A percentile compares a stretch with the other conserved stretches of the same genome.
These are phyloP conservation scores for Lutjanus argentimaculatus DNA, from an alignment of 2,797 vertebrate genomes.

Conservation along the genomic window DNA sequence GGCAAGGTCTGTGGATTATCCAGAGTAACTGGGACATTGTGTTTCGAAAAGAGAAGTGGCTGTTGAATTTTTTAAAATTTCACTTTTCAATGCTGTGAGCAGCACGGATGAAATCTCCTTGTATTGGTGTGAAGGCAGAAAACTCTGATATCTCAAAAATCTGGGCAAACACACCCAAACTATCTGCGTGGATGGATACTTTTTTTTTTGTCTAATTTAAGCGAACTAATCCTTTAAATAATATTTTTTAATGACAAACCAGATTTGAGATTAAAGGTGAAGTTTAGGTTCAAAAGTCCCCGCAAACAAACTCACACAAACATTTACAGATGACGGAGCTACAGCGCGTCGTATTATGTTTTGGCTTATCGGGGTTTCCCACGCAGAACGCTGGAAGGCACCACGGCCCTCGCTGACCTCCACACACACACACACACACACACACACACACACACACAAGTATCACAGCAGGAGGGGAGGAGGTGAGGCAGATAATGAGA, in stretches of 20 bases:
- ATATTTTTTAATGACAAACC: not conserved
- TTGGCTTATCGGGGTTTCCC: constrained; percentile 66
- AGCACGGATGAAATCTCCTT: not conserved
- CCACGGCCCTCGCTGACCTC: constrained; percentile 62
- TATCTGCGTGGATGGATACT: too few species aligned
- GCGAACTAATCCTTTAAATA: not conserved
- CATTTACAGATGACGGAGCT: constrained; percentile 12
- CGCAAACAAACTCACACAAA: constrained; percentile 14
- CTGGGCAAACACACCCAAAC: not conserved
- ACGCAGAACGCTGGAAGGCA: constrained; percentile 51
- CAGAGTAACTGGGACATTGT: not conserved
- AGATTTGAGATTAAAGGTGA: constrained; percentile 5
- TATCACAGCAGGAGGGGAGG: constrained; percentile 24
- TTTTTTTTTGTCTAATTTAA: not conserved
- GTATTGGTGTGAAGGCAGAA: not conserved
- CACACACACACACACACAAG: constrained; percentile 17
- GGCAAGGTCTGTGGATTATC: too few species aligned
- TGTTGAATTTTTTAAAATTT: constrained; percentile 5
- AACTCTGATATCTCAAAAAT: not conserved
- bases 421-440: constrained; percentile 25
- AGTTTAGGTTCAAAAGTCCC: constrained; percentile 12
- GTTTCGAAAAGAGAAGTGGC: constrained; percentile 41
- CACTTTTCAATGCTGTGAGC: constrained; percentile 11
- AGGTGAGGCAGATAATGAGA: constrained; percentile 62
- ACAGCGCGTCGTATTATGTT: constrained; percentile 42